Conservation (phyloP, 2,113 vertebrate genomes). For the Bujurquina vittata region DNA sequence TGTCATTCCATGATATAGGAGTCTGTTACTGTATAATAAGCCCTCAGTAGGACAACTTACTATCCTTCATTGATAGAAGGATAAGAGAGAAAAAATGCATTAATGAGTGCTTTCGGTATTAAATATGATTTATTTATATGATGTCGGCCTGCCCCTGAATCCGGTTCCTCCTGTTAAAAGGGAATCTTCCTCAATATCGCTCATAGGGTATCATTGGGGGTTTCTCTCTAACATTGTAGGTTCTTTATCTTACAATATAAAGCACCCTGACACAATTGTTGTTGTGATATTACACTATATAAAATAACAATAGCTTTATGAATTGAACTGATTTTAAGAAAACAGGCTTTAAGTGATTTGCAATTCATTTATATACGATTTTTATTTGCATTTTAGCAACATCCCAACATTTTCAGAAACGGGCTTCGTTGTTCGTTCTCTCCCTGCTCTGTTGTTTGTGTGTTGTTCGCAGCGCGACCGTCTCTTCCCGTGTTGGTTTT, state of each 20-base stretch:
- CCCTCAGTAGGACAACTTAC: neutral
- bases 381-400: neutral
- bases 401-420: neutral
- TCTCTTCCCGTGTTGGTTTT: conserved; percentile 15
- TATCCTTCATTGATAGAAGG: neutral
- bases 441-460: neutral
- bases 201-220: too few relatives aligned
- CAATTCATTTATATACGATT: neutral
- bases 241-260: too few relatives aligned
- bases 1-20: neutral
- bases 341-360: neutral
- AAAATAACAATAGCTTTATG: neutral
- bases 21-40: neutral
- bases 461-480: conserved; percentile 49
- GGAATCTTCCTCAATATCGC: neutral
- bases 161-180: neutral
- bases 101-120: too few relatives aligned
- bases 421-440: neutral
- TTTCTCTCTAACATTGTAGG: too few relatives aligned
- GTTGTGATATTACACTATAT: neutral
- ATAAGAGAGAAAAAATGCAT: too few relatives aligned
- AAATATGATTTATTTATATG: neutral
- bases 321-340: neutral
- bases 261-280: neutral
- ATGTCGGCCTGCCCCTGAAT: neutral